Evolutionary conservation across 2,113 vertebrate genomes (phyloP).

Genomic region (Taxidea taxus): DNA sequence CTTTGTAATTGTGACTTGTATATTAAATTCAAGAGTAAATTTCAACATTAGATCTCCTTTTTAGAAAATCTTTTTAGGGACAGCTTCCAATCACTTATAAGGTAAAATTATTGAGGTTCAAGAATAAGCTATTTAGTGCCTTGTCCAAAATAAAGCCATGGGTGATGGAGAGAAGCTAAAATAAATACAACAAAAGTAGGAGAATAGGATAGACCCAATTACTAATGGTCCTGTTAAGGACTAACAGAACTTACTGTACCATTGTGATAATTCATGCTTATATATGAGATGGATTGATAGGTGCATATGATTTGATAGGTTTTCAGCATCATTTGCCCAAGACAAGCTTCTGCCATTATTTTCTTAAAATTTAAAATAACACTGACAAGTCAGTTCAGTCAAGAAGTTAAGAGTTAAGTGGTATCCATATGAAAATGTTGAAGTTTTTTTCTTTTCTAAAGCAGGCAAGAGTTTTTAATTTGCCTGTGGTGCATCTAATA

Average conservation of each 20-base stretch:
- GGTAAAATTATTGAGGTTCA: neutral
- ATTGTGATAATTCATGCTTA: neutral
- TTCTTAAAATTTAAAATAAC: slow-evolving; percentile 31
- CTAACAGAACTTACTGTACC: neutral
- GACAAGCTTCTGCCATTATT: slow-evolving; percentile 2
- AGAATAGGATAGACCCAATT: neutral
- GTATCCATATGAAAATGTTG: neutral
- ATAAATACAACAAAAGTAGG: neutral
- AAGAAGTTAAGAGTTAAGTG: slow-evolving; percentile 6
- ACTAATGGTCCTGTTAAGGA: neutral
- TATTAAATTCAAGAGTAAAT: slow-evolving; percentile 44
- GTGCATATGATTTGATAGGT: neutral
- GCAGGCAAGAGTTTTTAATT: neutral
- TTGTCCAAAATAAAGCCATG: neutral
- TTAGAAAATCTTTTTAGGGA: slow-evolving; percentile 42
- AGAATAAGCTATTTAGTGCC: slow-evolving; percentile 5
- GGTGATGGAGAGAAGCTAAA: neutral
- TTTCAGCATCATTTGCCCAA: slow-evolving; percentile 6
- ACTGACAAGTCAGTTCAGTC: neutral
- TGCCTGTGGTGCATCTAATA: neutral
- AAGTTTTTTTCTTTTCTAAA: neutral
- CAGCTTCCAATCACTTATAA: slow-evolving; percentile 28
- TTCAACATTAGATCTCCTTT: slow-evolving; percentile 29
- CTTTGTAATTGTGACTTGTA: slow-evolving; percentile 33
- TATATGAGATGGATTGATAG: neutral